phyloP scores from a whole-genome alignment of 2,888 invertebrate genomes.

The Taphrorychus bicolor region DNA sequence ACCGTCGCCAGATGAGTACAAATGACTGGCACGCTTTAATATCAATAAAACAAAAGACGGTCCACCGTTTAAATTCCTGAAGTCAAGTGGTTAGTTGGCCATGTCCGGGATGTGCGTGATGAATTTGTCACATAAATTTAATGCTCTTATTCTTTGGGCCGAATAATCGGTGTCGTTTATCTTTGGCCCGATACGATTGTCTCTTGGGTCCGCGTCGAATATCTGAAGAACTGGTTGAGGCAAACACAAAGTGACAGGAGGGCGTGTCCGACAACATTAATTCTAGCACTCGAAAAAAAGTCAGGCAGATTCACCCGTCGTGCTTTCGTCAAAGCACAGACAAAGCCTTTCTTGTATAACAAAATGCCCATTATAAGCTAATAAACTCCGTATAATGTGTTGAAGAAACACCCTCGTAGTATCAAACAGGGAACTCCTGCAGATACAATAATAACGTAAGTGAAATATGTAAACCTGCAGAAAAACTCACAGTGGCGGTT shows the following conservation, averaged over 20 bases:
- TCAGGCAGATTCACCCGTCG: constrained; percentile 35
- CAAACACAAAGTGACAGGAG: constrained; percentile 23
- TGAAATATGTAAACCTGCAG: no score
- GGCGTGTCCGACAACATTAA: constrained; percentile 32
- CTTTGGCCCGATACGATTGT: background rate
- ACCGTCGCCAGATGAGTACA: constrained; percentile 29
- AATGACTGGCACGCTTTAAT: constrained; percentile 39
- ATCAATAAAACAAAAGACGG: constrained; percentile 35
- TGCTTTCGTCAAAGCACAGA: constrained; percentile 21
- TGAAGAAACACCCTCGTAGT: constrained; percentile 21
- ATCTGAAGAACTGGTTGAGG: background rate
- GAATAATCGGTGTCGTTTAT: constrained; percentile 6
- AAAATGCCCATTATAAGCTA: constrained; percentile 38
- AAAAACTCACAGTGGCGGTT: no score
- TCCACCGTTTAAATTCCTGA: constrained; percentile 26
- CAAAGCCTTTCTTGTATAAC: constrained; percentile 35
- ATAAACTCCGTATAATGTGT: constrained; percentile 35
- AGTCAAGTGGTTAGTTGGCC: constrained; percentile 50
- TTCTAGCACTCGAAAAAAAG: constrained; percentile 26
- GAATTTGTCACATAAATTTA: constrained; percentile 49
- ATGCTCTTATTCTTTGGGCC: constrained; percentile 22
- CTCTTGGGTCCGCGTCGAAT: no score
- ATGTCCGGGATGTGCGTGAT: constrained; percentile 59
- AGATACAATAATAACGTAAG: no score
- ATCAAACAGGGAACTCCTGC: no score